Conservation (phyloP, 2,888 invertebrate species). For the Apeira syringaria region DNA sequence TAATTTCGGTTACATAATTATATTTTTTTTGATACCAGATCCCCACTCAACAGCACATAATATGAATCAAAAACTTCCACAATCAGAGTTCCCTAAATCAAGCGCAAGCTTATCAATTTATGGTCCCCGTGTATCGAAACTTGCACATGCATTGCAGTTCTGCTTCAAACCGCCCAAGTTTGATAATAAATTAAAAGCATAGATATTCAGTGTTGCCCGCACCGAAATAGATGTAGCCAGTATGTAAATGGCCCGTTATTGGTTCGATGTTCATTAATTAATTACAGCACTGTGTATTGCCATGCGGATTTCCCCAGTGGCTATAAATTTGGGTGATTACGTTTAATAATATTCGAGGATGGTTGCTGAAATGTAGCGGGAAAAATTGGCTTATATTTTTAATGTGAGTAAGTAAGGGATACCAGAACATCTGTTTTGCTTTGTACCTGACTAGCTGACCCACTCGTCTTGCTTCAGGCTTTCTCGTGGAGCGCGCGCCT, state of each 20-base stretch:
- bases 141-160: slow-evolving; percentile 52
- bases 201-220: slow-evolving; percentile 44
- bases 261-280: slow-evolving; percentile 37
- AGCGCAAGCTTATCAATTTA: slow-evolving; percentile 74
- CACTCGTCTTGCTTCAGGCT: too few species aligned
- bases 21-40: too few species aligned
- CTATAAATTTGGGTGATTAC: slow-evolving; percentile 30
- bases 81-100: slow-evolving; percentile 49
- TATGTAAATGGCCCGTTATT: slow-evolving; percentile 36
- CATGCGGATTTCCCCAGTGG: slow-evolving; percentile 30
- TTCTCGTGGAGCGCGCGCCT: too few species aligned
- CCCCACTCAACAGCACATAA: slow-evolving; percentile 3
- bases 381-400: slow-evolving; percentile 9
- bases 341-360: slow-evolving; percentile 25
- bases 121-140: slow-evolving; percentile 71
- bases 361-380: slow-evolving; percentile 14
- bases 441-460: too few species aligned
- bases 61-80: slow-evolving; percentile 39
- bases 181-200: slow-evolving; percentile 72
- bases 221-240: slow-evolving; percentile 33
- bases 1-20: too few species aligned
- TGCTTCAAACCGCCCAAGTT: slow-evolving; percentile 69
- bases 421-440: too few species aligned
- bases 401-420: too few species aligned
- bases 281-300: slow-evolving; percentile 25